Base-by-base conservation (phyloP, 2,888 invertebrate genomes). In the Beris morrisii region DNA sequence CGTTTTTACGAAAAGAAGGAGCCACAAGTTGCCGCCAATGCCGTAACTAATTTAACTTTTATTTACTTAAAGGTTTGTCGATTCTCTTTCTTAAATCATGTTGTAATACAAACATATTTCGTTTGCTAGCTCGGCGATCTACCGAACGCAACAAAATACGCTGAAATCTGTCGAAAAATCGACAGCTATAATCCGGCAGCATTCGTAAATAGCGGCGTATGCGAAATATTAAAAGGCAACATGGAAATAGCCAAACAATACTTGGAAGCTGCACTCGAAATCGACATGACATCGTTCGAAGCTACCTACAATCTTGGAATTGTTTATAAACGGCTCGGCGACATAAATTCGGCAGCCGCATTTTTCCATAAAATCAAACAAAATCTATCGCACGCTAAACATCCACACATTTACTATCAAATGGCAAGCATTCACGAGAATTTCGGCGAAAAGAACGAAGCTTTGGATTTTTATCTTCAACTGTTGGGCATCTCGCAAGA, bases 1-100 rank as follows among this genome's bases (percentile, higher is more conserved):
- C 91, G 92, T 77, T 88, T 89, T 69, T 93, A 94, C 76, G 93
- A 94, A 77, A 92, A 91, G 76, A 91, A 92, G 72, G 92, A 92
- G 64, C 87, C 88, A 15, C 91, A 91, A 78, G 90, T 93, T 66
- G 90, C 92, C 3, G 89, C 90, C 71, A 91, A 92, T 44, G 94
- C 95, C 0, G 86, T 92, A 3, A 91, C 90, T 38, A 95, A 95
- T 82, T 82, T 95, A 48, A 89, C 92, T 45, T 93, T 95, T 76
- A 87, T 95, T 71, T 90, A 79, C 57, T 74, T 79, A n/a, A 77
- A 77, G 67, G 78, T 78, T 67, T 69, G 90, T 77, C 46, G 11
- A 46, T 67, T 52, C 22, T 22, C 22, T 22, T 4, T 48, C 12
- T 48, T 12, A 48, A 48, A 15, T 12, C 6, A 48, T n/a, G 5